Evolutionary conservation across 1,140 invertebrate genomes (phyloP), one percentile per base, ranked within the genome.

Genomic region (Luehdorfia chinensis): DNA sequence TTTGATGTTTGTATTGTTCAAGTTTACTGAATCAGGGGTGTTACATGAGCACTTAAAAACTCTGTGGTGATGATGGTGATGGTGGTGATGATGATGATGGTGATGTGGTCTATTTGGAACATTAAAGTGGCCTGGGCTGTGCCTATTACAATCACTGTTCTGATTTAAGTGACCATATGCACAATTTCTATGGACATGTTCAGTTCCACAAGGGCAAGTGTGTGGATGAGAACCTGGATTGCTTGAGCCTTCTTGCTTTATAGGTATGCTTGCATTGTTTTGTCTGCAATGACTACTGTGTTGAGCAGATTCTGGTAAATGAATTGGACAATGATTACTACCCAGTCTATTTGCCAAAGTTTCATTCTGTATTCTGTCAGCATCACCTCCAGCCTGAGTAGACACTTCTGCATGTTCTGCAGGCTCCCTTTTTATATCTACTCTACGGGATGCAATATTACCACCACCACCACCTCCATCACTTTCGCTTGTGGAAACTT

Each of bases 401-500:
- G 23, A 14, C 25, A 19, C 30, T 16, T 70, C 47, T 3, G 44
- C 31, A n/a, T 58, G 50, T 1, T 63, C 62, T 16, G 46, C 44
- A 27, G 70, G 72, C 51, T 85, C 81, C 31, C 54, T 64, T 53
- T 85, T 85, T 3, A 81, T 50, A 18, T 59, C 63, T 12, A 78
- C 54, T 39, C 58, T 66, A 23, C 57, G 32, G 21, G 39, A 44
- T 12, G 19, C 50, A 27, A 47, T 47, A 28, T 23, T 11, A 41
- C 48, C 41, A 45, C 19, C 55, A 18, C 16, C 31, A 13, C 27
- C 16, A 34, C 41, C 18, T n/a, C n/a, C n/a, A n/a, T n/a, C n/a
- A n/a, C n/a, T n/a, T 27, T 43, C 48, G 23, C 18, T 50, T 36
- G 12, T 36, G 8, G 53, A 30, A 0, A 21, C 33, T 9, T 60